phyloP scores from a whole-genome alignment of 2,113 vertebrate genomes.

The Leuciscus idus region DNA sequence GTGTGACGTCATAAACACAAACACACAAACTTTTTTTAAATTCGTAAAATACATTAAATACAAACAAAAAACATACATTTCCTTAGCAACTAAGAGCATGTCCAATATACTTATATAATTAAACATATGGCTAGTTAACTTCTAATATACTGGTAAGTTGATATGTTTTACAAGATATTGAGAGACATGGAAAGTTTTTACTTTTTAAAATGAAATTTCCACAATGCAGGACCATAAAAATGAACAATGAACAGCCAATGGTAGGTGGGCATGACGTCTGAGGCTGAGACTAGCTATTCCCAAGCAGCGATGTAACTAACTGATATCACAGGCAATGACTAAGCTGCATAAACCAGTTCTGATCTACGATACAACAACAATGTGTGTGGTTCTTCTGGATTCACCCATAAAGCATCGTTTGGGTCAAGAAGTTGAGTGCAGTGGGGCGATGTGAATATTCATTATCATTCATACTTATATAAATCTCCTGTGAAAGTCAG shows the following conservation, averaged over 20 bases:
- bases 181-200: too few relatives aligned
- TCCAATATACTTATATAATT: background rate
- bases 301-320: background rate
- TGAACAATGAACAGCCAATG: background rate
- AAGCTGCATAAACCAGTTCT: background rate
- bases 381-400: conserved; percentile 14
- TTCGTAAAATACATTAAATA: too few relatives aligned
- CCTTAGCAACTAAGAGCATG: too few relatives aligned
- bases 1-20: too few relatives aligned
- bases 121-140: background rate
- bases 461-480: conserved; percentile 45
- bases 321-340: background rate
- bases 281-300: too few relatives aligned
- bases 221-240: too few relatives aligned
- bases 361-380: conserved; percentile 10
- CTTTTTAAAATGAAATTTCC: too few relatives aligned
- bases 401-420: conserved; percentile 30
- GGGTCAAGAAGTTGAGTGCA: conserved; percentile 52
- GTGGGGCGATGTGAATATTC: conserved; percentile 46
- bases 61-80: too few relatives aligned
- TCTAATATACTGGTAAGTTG: background rate
- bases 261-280: too few relatives aligned
- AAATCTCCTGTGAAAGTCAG: conserved; percentile 48
- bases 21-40: too few relatives aligned
- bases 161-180: too few relatives aligned